Percentiles rank a stretch among this genome's conserved stretches.
Evolutionary conservation across 2,113 vertebrate species (phyloP).

Genomic region (Quiscalus mexicanus): DNA sequence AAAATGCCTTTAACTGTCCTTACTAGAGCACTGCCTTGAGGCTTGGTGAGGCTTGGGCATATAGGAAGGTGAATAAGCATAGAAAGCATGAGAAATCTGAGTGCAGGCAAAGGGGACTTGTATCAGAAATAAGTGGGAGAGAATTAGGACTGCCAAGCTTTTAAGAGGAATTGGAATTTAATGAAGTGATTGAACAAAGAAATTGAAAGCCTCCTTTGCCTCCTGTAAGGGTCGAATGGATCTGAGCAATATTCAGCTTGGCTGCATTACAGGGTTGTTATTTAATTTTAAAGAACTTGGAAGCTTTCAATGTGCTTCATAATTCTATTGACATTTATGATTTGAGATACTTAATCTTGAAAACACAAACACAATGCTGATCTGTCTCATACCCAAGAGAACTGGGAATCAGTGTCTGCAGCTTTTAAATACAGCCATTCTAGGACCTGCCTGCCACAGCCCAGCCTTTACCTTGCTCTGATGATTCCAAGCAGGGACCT

Average conservation of each 20-base stretch:
- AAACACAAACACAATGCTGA: background rate
- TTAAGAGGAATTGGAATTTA: slow-evolving; percentile 50
- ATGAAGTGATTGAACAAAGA: slow-evolving; percentile 62
- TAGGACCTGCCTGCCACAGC: background rate
- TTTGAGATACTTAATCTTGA: slow-evolving; percentile 45
- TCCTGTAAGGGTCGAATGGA: slow-evolving; percentile 3
- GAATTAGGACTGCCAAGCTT: slow-evolving; percentile 40
- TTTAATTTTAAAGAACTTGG: slow-evolving; percentile 57
- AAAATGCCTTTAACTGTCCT: background rate
- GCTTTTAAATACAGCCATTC: background rate
- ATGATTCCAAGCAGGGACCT: background rate
- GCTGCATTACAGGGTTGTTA: slow-evolving; percentile 45
- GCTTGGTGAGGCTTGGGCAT: background rate
- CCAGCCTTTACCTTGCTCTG: background rate
- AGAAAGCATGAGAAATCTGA: background rate
- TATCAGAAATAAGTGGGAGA: slow-evolving; percentile 8
- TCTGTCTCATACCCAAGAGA: slow-evolving; percentile 9
- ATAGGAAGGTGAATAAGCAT: background rate
- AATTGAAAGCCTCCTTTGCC: slow-evolving; percentile 50
- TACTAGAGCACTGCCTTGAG: background rate
- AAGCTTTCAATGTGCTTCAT: slow-evolving; percentile 53
- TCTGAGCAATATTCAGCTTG: slow-evolving; percentile 19
- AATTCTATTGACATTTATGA: slow-evolving; percentile 64
- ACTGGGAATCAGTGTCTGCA: background rate
- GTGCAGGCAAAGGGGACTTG: background rate